Base-by-base conservation (phyloP, 1,140 invertebrate species). In the Drosophila pseudoobscura region DNA sequence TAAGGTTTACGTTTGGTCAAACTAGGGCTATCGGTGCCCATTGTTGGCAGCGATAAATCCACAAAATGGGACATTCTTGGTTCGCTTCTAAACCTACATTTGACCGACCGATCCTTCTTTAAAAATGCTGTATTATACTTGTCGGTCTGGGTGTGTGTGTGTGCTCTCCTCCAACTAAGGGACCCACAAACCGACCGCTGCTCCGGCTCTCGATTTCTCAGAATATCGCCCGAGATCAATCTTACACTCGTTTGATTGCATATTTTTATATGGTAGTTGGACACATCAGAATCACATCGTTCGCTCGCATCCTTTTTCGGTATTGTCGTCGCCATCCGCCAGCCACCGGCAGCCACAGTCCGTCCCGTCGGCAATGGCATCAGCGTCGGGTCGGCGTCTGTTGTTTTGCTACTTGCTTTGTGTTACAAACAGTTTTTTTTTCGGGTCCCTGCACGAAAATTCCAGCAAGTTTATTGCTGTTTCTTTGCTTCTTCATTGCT, bases 211-310 rank as follows among this genome's bases (percentile, higher is more conserved):
- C 53, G 51, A 61, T 79, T 87, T 87, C 83, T 75, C 58, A 75
- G 83, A 87, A 87, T 76, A 88, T 88, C 83, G 72, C 61, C 72
- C 66, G 75, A 87, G 78, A 87, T 87, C 83, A 88, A 88, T 88
- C 82, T 87, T 76, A 88, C 55, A 75, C 58, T 78, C 71, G 58
- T 78, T 74, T 83, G 83, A 88, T 87, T 88, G 83, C 78, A 88
- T 83, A 87, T 87, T 87, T 87, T 88, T 88, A 88, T 88, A 83
- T 79, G 78, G 83, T 87, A 82, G 83, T 83, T 79, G 83, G 64
- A 50, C 75, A 87, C 75, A 87, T 88, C 78, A 87, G 71, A 87
- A 87, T 88, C 78, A 87, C 75, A 87, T 88, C 83, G 78, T 73
- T 83, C 75, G 59, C 55, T 72, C 61, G 56, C 82, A 79, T 79